Percentiles rank a stretch among this genome's conserved stretches.
Evolutionary conservation across 1,140 invertebrate species (phyloP).

Genomic region (Heliothis subflexa): DNA sequence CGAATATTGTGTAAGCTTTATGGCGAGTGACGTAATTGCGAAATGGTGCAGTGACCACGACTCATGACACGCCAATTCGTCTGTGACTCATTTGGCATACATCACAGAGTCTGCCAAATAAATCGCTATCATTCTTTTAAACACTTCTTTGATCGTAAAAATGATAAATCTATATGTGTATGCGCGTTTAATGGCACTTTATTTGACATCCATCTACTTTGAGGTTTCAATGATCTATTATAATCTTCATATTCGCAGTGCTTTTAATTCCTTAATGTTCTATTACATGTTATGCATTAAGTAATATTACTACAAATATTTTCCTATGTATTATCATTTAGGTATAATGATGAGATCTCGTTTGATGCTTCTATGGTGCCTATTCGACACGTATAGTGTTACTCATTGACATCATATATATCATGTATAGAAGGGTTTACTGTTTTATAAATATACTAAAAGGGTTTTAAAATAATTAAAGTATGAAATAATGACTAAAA

Average conservation of each 20-base stretch:
- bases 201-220: neutral
- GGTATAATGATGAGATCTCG: too few relatives aligned
- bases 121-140: constrained; percentile 19
- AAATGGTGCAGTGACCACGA: neutral
- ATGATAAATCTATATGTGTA: constrained; percentile 4
- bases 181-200: neutral
- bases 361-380: too few relatives aligned
- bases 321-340: too few relatives aligned
- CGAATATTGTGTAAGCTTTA: constrained; percentile 4
- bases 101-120: constrained; percentile 13
- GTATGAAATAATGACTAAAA: neutral
- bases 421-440: too few relatives aligned
- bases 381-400: too few relatives aligned
- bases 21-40: constrained; percentile 1
- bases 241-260: neutral
- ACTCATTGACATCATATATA: too few relatives aligned
- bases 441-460: too few relatives aligned
- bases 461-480: neutral
- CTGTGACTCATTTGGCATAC: neutral
- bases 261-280: too few relatives aligned
- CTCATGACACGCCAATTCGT: constrained; percentile 16
- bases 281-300: too few relatives aligned
- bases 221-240: neutral
- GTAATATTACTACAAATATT: too few relatives aligned
- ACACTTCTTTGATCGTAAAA: constrained; percentile 25